Evolutionary conservation across 2,888 invertebrate species (phyloP), one percentile per base, ranked within the genome.

Genomic region (Neria commutata): DNA sequence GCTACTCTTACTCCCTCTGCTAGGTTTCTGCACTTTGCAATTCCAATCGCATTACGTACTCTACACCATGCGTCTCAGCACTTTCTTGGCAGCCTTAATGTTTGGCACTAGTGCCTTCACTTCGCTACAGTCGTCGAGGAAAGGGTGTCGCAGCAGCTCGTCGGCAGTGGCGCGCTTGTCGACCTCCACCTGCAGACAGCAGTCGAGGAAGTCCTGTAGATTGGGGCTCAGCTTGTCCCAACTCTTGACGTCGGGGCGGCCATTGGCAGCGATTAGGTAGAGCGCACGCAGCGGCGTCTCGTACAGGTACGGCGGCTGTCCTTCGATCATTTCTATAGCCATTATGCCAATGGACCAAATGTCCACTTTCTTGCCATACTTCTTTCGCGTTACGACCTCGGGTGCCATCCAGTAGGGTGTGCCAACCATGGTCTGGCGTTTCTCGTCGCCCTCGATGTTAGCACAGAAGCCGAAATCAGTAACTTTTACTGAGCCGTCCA

Each of bases 381-480:
- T 92, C 75, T 96, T 95, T 63, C 95, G 85, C 0, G 93, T 94
- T 0, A 94, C 94, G 0, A 95, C 93, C 81, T 95, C 95, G 0
- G 97, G 97, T 0, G 97, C 95, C 97, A 98, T 98, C 98, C 96
- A 96, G 75, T 95, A 97, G 0, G 96, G 96, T 0, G 97, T 97
- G n/a, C 97, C 96, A 1, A 96, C 96, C 94, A 97, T 94, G 0
- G 97, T 97, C 77, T 94, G 93, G n/a, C 95, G 84, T 79, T 98
- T 97, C 74, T 95, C 93, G 69, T 95, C 96, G 0, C 93, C 94
- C 42, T 91, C 89, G 55, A 98, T 92, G 78, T 98, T 98, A 2
- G 98, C 98, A 83, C 97, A 98, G 83, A 98, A 98, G 8, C 98
- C 98, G 82, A 98, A 98, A 83, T 98, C 98, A 0, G 94, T 95